Conservation (phyloP, 2,888 invertebrate species). For the Cyaniris semiargus region DNA sequence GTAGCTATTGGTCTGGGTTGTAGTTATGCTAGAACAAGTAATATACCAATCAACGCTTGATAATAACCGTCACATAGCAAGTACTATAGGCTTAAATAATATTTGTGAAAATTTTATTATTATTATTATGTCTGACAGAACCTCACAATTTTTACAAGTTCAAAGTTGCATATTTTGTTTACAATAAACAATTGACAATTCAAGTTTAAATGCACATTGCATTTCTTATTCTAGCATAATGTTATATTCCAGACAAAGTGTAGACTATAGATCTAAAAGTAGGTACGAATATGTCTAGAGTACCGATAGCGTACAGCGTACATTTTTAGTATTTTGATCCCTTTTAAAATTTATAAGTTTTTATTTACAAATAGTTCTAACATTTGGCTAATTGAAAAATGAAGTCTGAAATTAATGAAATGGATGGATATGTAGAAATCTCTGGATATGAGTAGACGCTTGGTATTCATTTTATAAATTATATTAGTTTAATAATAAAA, state of each 20-base stretch:
- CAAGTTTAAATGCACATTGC: background rate
- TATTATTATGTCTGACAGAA: background rate
- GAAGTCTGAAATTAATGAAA: slow-evolving; percentile 46
- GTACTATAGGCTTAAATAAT: background rate
- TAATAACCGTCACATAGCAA: background rate
- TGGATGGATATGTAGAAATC: slow-evolving; percentile 31
- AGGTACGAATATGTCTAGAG: slow-evolving; percentile 72
- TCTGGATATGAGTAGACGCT: slow-evolving; percentile 28
- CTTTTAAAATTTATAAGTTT: slow-evolving; percentile 74
- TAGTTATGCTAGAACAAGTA: slow-evolving; percentile 26
- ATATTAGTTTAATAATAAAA: slow-evolving; percentile 6
- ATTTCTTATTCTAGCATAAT: slow-evolving; percentile 26
- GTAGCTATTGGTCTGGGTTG: slow-evolving; percentile 28
- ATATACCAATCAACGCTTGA: background rate
- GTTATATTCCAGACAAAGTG: slow-evolving; percentile 59
- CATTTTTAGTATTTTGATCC: slow-evolving; percentile 77
- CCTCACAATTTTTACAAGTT: background rate
- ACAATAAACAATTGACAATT: background rate
- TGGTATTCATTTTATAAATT: slow-evolving; percentile 6
- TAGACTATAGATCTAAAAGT: slow-evolving; percentile 72
- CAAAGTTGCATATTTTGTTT: background rate
- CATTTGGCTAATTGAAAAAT: slow-evolving; percentile 55
- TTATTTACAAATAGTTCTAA: slow-evolving; percentile 76
- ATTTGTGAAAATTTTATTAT: too few relatives aligned
- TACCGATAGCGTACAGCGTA: slow-evolving; percentile 77